phyloP scores from a whole-genome alignment of 2,797 vertebrate genomes.

The Siniperca undulata region DNA sequence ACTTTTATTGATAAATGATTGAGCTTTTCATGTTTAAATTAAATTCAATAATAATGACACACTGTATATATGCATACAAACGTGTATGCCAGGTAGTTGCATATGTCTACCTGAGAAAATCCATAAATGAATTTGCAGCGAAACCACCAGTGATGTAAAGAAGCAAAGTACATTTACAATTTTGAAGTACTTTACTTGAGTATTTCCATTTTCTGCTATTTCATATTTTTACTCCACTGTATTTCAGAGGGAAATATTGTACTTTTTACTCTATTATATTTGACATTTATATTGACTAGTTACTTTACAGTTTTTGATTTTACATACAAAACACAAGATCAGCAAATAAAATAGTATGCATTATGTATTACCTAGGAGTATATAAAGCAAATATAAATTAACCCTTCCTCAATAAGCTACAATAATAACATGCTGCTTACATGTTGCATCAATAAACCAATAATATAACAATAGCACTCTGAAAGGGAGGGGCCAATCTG shows the following conservation, averaged over 20 bases:
- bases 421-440: neutral
- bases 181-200: neutral
- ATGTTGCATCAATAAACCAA: neutral
- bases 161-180: neutral
- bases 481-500: neutral
- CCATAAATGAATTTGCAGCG: neutral
- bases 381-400: neutral
- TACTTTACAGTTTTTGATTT: neutral
- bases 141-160: neutral
- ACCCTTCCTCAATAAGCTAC: neutral
- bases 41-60: neutral
- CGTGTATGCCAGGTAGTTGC: neutral
- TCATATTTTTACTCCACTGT: neutral
- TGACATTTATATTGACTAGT: neutral
- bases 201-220: constrained; percentile 4
- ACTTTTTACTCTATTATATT: neutral
- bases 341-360: neutral
- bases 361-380: neutral
- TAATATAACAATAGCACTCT: neutral
- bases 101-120: neutral
- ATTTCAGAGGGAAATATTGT: neutral
- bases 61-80: neutral
- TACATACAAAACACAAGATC: neutral
- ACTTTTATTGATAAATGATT: neutral
- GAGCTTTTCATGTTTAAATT: neutral